Base-by-base conservation (phyloP, 2,797 vertebrate genomes). In the Gymnocypris eckloni region DNA sequence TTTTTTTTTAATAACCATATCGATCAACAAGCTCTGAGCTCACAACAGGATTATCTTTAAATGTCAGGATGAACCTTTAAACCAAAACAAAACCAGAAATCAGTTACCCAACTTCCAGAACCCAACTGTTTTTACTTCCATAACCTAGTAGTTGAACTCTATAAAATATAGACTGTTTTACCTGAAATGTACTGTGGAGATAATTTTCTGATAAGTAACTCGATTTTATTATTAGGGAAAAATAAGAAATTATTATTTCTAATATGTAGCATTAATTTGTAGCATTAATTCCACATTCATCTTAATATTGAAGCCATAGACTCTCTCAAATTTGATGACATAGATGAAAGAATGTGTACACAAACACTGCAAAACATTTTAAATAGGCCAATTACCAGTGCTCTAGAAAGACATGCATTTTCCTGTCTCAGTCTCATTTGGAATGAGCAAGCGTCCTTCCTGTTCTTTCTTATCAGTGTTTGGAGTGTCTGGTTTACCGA, bases 401-500 rank as follows among this genome's bases (percentile, higher is more conserved):
- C n/a, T 75, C 28, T 72, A 71, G 15, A 72, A 50, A 85, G 15
- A 18, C 41, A 20, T 72, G 8, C 16, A 15, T 41, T 73, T 61
- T 64, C 15, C 43, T 64, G 22, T 83, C 73, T 79, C 45, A n/a
- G 37, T 20, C 61, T 86, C 18, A 48, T 71, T 78, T 9, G 4
- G 41, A 81, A 18, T 72, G 33, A 73, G 12, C 41, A 6, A 16
- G 43, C 2, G 12, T 77, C 43, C 66, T 50, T 39, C 12, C 50
- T 84, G 52, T 78, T 64, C 28, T 50, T 70, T n/a, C 89, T 90
- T 92, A 89, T 92, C 86, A 88, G 88, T 91, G 87, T 93, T 91
- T 88, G 89, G 85, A 90, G 88, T 89, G 89, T 90, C 85, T 48
- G 81, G 89, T 90, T 90, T 92, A 91, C 90, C 81, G 89, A 92